Conservation (phyloP, 2,113 vertebrate genomes). For the Dicrurus megarhynchus region DNA sequence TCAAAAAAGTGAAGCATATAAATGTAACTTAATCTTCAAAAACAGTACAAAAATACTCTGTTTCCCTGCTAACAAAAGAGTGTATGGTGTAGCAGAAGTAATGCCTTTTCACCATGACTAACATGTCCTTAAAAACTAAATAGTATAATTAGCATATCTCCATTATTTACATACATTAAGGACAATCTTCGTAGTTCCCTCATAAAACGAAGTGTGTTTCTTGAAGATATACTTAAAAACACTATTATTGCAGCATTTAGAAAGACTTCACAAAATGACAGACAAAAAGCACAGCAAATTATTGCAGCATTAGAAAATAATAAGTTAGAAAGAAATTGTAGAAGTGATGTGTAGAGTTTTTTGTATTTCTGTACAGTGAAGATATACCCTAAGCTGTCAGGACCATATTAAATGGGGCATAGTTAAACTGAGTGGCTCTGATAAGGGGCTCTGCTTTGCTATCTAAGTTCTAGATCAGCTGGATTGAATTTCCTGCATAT, state of each 20-base stretch:
- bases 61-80: not conserved
- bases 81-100: not conserved
- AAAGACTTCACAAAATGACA: constrained; percentile 34
- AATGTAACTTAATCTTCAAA: constrained; percentile 11
- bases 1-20: not conserved
- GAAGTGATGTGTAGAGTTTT: constrained; percentile 52
- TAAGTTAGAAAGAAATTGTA: constrained; percentile 53
- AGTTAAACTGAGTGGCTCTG: constrained; percentile 86
- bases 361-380: constrained; percentile 73
- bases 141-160: constrained; percentile 37
- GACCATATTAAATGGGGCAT: constrained; percentile 82
- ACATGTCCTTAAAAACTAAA: constrained; percentile 20
- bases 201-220: constrained; percentile 48
- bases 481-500: constrained; percentile 91
- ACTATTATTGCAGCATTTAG: constrained; percentile 18
- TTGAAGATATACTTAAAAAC: constrained; percentile 36
- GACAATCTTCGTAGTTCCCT: constrained; percentile 15
- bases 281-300: constrained; percentile 54
- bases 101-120: constrained; percentile 21
- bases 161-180: constrained; percentile 39
- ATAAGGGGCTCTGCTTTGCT: constrained; percentile 84
- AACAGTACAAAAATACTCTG: not conserved
- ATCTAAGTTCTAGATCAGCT: constrained; percentile 85
- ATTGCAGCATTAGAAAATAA: constrained; percentile 63
- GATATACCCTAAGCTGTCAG: constrained; percentile 78